These are phyloP conservation scores for Tipula confusa DNA, from an alignment of 2,888 invertebrate genomes.

Conservation along the genomic window DNA sequence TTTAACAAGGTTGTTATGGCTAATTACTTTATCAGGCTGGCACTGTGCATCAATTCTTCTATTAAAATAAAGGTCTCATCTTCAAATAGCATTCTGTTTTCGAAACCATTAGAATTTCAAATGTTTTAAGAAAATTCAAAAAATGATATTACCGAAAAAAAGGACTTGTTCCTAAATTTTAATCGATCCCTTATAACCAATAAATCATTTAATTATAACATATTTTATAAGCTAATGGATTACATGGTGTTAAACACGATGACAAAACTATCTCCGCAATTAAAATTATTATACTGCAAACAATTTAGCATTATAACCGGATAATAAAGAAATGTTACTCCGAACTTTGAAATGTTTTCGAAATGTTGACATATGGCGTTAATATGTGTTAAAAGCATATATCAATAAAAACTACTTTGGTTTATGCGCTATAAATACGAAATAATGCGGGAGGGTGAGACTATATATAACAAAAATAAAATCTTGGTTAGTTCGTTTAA, in stretches of 20 bases:
- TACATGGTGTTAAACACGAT: background rate
- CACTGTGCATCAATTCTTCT: no score
- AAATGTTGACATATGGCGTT: background rate
- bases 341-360: background rate
- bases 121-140: no score
- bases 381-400: conserved; percentile 13
- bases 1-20: no score
- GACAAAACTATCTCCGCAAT: background rate
- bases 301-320: background rate
- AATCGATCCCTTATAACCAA: no score
- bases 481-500: background rate
- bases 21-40: no score
- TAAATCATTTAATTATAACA: background rate
- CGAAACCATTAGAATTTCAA: no score
- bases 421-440: background rate
- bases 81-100: no score
- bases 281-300: background rate
- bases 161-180: no score
- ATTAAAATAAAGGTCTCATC: no score
- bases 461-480: background rate
- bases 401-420: background rate
- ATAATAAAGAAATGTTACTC: background rate
- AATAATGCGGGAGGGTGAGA: background rate
- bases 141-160: no score
- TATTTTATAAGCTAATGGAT: background rate